Base-by-base conservation (phyloP, 2,888 invertebrate species). In the Cephalotes varians region DNA sequence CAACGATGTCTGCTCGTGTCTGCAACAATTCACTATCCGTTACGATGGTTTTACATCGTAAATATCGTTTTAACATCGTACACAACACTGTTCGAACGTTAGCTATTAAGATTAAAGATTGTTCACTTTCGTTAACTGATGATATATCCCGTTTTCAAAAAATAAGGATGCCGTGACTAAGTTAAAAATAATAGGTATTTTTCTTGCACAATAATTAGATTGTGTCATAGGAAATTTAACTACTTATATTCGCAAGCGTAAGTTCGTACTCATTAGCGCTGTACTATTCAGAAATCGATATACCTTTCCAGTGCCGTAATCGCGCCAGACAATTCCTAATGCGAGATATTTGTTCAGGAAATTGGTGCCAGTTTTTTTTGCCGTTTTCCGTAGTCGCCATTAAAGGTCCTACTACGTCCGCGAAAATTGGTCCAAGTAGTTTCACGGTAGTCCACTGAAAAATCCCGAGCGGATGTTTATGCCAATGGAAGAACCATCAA, bases 401-500 rank as follows among this genome's bases (percentile, higher is more conserved):
- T 86, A 80, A 81, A 77, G 85, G 54, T 79, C 71, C 60, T 58
- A 60, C 40, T 62, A 71, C 79, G 67, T 85, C 40, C 74, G 64
- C 21, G 62, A 85, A 82, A 81, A 85, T 82, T 81, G 77, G 69
- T 82, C 76, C 69, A 60, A 85, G 86, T 72, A 82, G 60, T 65
- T 83, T 54, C 21, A 49, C 69, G 56, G 67, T 81, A 49, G 76
- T 80, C 58, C 51, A 71, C 44, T 67, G 56, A 28, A 76, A 82
- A 67, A 77, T 64, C 72, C 67, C 76, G 54, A 54, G 72, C 71
- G 72, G 77, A 85, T 73, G 72, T 74, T 72, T 64, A 62, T 58
- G 69, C 28, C 71, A 37, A n/a, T 62, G 58, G 56, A 60, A 73
- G 62, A 31, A 60, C 18, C 81, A 25, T 58, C 51, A 72, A 73